Evolutionary conservation across 2,888 invertebrate species (phyloP).

Genomic region (Acrobeloides nanus): DNA sequence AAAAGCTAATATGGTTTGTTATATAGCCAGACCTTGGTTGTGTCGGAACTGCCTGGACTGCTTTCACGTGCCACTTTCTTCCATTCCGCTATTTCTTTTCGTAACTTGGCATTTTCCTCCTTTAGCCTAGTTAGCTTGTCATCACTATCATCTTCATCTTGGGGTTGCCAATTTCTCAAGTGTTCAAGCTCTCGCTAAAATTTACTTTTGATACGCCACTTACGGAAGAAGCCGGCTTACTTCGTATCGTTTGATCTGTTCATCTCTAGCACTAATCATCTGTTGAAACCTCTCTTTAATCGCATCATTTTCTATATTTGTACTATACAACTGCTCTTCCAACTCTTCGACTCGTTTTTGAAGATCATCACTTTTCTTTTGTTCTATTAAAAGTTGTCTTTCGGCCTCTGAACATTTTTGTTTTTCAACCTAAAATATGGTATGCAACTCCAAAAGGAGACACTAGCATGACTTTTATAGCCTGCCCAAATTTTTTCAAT

Average conservation of each 20-base stretch:
- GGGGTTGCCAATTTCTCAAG: too few species aligned
- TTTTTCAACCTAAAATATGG: constrained; percentile 34
- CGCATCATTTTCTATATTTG: constrained; percentile 35
- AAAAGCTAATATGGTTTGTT: too few species aligned
- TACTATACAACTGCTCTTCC: constrained; percentile 32
- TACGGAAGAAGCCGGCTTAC: constrained; percentile 12
- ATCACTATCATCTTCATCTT: too few species aligned
- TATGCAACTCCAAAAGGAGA: too few species aligned
- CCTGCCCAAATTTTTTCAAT: too few species aligned
- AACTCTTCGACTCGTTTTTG: constrained; percentile 13
- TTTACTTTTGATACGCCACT: constrained; percentile 8
- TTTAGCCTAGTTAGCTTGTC: too few species aligned
- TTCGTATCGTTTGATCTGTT: constrained; percentile 35
- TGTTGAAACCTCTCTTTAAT: constrained; percentile 26
- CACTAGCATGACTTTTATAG: too few species aligned
- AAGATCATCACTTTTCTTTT: constrained; percentile 16
- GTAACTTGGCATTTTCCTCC: too few species aligned
- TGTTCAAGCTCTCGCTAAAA: constrained; percentile 11
- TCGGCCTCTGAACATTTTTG: constrained; percentile 38
- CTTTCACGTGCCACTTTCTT: too few species aligned
- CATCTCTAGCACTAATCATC: constrained; percentile 36
- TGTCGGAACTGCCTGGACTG: too few species aligned
- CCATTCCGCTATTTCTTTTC: too few species aligned
- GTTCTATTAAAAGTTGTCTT: constrained; percentile 25
- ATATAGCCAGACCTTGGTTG: too few species aligned